Conservation (phyloP, 2,797 vertebrate species). For the Poeciliopsis presidionis region DNA sequence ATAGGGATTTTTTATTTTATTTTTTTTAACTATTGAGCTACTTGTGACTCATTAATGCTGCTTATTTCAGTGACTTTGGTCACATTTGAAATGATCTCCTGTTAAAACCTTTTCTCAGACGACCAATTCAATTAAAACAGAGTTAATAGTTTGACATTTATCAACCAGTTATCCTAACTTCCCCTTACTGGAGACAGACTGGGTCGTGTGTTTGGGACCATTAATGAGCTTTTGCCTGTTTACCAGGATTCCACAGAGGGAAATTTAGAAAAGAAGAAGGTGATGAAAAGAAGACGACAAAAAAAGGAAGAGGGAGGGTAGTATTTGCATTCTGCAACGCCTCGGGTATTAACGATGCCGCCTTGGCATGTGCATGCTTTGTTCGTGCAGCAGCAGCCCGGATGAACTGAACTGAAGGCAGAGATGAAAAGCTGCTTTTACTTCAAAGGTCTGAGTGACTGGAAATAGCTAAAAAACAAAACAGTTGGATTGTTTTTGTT, state of each 20-base stretch:
- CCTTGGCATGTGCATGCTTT: slow-evolving; percentile 30
- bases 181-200: not conserved
- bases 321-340: slow-evolving; percentile 49
- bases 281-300: slow-evolving; percentile 4
- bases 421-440: slow-evolving; percentile 60
- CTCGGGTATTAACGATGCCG: slow-evolving; percentile 23
- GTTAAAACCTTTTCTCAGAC: not conserved
- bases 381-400: slow-evolving; percentile 20
- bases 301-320: slow-evolving; percentile 42
- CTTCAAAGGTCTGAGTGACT: slow-evolving; percentile 24
- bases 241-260: slow-evolving; percentile 29
- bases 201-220: slow-evolving; percentile 8
- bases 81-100: not conserved
- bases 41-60: not conserved
- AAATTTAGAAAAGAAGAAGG: slow-evolving; percentile 29
- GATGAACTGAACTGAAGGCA: slow-evolving; percentile 35
- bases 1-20: not conserved
- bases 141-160: not conserved
- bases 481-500: slow-evolving; percentile 59
- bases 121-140: not conserved
- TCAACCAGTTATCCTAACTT: not conserved
- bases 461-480: slow-evolving; percentile 41
- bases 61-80: not conserved
- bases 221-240: slow-evolving; percentile 33
- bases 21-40: not conserved